Evolutionary conservation across 2,797 vertebrate species (phyloP).

Genomic region (Catostomus latipinnis): DNA sequence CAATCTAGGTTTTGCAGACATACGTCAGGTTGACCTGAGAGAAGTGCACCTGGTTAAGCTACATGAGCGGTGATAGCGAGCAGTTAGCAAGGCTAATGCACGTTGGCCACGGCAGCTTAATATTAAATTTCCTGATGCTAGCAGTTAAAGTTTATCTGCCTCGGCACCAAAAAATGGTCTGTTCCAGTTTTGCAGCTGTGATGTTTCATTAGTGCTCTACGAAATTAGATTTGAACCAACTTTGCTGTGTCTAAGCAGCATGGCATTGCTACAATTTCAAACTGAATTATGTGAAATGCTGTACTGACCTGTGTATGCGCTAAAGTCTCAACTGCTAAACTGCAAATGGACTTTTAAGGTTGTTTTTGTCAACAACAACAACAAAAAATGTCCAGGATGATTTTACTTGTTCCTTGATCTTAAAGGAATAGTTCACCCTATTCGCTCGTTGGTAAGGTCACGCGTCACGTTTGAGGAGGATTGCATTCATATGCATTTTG

Average conservation of each 20-base stretch:
- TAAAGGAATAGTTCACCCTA: too few relatives aligned
- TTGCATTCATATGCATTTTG: too few relatives aligned
- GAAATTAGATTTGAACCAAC: conserved; percentile 32
- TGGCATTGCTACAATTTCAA: conserved; percentile 24
- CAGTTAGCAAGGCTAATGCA: conserved; percentile 31
- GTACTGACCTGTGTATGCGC: neutral
- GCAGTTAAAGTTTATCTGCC: conserved; percentile 28
- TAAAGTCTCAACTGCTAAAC: neutral
- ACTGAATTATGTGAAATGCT: conserved; percentile 1
- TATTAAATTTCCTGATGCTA: conserved; percentile 30
- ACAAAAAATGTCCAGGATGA: too few relatives aligned
- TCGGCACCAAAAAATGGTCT: conserved; percentile 24
- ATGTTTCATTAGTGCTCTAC: conserved; percentile 21
- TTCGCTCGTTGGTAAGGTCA: too few relatives aligned
- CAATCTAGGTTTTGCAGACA: conserved; percentile 54
- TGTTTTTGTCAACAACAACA: neutral
- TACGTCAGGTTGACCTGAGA: conserved; percentile 39
- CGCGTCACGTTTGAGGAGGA: too few relatives aligned
- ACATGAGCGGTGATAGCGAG: conserved; percentile 15
- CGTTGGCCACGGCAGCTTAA: conserved; percentile 31
- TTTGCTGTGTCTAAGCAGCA: conserved; percentile 16
- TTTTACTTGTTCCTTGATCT: too few relatives aligned
- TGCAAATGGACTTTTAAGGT: conserved; percentile 15
- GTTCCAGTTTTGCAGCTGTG: neutral
- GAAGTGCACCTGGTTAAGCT: conserved; percentile 2